Percentiles rank a stretch among this genome's conserved stretches.
Conservation (phyloP, 2,797 vertebrate genomes). For the Alouatta caraya region DNA sequence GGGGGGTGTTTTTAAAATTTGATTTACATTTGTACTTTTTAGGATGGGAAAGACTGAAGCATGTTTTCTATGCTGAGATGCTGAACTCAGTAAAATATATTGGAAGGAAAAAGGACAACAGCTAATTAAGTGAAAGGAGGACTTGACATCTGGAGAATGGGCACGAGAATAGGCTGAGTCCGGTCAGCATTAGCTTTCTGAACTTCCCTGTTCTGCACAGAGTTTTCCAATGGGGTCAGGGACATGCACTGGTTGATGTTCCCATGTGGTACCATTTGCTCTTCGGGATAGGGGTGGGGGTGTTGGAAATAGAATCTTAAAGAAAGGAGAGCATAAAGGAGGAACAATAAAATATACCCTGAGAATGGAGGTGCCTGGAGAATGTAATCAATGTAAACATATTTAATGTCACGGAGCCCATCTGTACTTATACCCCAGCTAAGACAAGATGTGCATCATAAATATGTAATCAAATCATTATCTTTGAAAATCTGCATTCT, state of each 20-base stretch:
- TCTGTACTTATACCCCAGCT: not conserved
- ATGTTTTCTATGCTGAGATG: not conserved
- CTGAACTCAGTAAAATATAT: not conserved
- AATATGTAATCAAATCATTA: not conserved
- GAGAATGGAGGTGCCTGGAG: not conserved
- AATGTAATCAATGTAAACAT: not conserved
- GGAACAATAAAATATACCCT: not conserved
- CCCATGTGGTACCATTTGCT: not conserved
- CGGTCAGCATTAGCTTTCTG: not conserved
- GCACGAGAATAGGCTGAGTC: not conserved
- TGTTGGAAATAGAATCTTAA: not conserved
- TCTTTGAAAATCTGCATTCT: not conserved
- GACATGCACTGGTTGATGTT: not conserved
- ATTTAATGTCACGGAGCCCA: not conserved
- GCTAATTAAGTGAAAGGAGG: not conserved
- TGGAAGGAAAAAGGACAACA: not conserved
- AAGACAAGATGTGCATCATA: not conserved
- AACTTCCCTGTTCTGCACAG: not conserved
- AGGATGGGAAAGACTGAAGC: not conserved
- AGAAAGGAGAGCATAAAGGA: not conserved
- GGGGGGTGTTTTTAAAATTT: not conserved
- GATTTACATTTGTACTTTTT: not conserved
- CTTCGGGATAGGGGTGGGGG: not conserved
- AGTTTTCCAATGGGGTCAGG: not conserved
- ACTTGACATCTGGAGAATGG: not conserved